Conservation (phyloP, 2,797 vertebrate species). For the Fistularia commersonii region DNA sequence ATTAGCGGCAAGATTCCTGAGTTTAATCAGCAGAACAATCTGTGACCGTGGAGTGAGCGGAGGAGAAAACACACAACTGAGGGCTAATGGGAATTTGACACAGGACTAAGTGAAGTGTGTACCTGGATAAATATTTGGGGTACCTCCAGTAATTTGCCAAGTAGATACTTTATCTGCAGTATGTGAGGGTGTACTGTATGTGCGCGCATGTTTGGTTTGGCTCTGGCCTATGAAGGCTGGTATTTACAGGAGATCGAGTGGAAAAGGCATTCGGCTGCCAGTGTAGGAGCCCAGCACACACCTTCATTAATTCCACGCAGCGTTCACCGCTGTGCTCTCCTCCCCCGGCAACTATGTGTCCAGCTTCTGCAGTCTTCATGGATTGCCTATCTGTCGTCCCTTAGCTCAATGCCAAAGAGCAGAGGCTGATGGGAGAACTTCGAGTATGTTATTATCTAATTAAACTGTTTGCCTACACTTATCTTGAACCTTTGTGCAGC, state of each 20-base stretch:
- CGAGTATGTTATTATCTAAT: too few species aligned
- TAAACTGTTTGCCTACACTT: too few species aligned
- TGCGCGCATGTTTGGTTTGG: conserved; percentile 50
- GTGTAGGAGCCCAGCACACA: conserved; percentile 49
- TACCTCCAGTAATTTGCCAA: conserved; percentile 54
- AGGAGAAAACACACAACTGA: background rate
- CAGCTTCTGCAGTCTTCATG: too few species aligned
- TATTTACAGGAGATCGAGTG: conserved; percentile 45
- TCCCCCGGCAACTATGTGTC: conserved; percentile 14
- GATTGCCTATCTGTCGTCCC: too few species aligned
- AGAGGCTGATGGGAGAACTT: too few species aligned
- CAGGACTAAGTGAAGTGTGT: conserved; percentile 38
- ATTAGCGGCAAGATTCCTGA: too few species aligned
- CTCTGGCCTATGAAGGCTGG: conserved; percentile 44
- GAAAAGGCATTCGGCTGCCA: conserved; percentile 53
- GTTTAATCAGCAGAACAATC: background rate
- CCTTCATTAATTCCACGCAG: conserved; percentile 49
- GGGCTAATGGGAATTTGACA: conserved; percentile 12
- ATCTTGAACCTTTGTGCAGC: background rate
- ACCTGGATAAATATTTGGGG: conserved; percentile 56
- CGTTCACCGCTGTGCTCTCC: conserved; percentile 22
- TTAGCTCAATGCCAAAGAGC: too few species aligned
- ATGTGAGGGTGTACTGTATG: conserved; percentile 30
- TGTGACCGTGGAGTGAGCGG: background rate
- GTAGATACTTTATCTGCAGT: conserved; percentile 55